phyloP scores from a whole-genome alignment of 1,140 invertebrate species.

The Danaus melanippus region DNA sequence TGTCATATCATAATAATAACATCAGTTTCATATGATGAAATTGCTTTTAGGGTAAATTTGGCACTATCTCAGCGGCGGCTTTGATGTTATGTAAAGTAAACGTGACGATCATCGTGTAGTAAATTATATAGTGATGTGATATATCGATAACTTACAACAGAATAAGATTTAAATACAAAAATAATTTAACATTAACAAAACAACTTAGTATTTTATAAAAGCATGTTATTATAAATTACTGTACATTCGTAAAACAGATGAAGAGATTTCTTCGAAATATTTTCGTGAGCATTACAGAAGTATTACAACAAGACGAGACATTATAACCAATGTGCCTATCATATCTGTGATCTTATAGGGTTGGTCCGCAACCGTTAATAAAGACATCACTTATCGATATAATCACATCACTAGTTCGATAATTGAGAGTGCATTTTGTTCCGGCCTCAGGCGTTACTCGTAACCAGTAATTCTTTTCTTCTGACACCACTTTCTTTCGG shows the following conservation, averaged over 20 bases:
- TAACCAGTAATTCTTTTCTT: constrained; percentile 49
- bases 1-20: constrained; percentile 1
- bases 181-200: constrained; percentile 8
- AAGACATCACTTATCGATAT: constrained; percentile 30
- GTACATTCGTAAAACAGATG: too few species aligned
- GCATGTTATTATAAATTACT: background rate
- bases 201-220: constrained; percentile 1
- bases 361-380: background rate
- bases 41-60: constrained; percentile 28
- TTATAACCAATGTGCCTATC: background rate
- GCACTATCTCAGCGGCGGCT: constrained; percentile 31
- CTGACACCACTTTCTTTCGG: constrained; percentile 50
- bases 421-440: constrained; percentile 58
- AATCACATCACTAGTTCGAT: constrained; percentile 39
- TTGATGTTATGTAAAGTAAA: constrained; percentile 58
- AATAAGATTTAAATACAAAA: too few species aligned
- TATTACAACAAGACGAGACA: too few species aligned
- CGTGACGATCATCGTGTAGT: constrained; percentile 39
- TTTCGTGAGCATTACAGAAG: too few species aligned
- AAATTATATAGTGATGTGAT: constrained; percentile 30
- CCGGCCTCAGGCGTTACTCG: constrained; percentile 34
- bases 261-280: too few species aligned
- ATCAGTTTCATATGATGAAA: background rate
- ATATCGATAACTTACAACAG: constrained; percentile 22
- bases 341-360: constrained; percentile 7